A percentile compares a stretch with the other conserved stretches of the same genome.
These are phyloP conservation scores for Thymelicus lineola DNA, from an alignment of 2,888 invertebrate species.

Conservation along the genomic window DNA sequence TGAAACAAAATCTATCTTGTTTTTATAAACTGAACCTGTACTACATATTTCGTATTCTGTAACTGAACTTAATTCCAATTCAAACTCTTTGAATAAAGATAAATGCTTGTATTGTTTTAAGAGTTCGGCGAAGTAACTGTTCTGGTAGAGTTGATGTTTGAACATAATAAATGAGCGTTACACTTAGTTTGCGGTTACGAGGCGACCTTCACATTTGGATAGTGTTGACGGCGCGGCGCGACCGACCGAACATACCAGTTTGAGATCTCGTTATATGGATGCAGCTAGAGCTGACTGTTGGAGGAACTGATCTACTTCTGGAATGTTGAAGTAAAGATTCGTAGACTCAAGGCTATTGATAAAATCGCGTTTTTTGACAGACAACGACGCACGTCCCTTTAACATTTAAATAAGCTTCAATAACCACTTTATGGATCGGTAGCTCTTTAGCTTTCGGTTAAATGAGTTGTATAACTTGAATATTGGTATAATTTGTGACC, in stretches of 20 bases:
- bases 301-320: constrained; percentile 6
- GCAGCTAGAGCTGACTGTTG: constrained; percentile 13
- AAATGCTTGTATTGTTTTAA: background rate
- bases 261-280: constrained; percentile 26
- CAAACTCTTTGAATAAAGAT: background rate
- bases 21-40: no score
- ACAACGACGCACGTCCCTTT: no score
- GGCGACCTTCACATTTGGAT: constrained; percentile 36
- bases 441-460: no score
- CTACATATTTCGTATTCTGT: no score
- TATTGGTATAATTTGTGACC: no score
- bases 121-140: constrained; percentile 10
- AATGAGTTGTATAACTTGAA: no score
- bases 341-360: no score
- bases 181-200: constrained; percentile 26
- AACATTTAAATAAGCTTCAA: no score
- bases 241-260: constrained; percentile 30
- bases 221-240: constrained; percentile 29
- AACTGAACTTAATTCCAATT: no score
- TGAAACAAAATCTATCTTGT: no score
- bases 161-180: constrained; percentile 1
- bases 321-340: background rate
- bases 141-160: constrained; percentile 10
- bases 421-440: no score
- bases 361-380: no score